Base-by-base conservation (phyloP, 2,888 invertebrate species). In the Mylabris sibirica region DNA sequence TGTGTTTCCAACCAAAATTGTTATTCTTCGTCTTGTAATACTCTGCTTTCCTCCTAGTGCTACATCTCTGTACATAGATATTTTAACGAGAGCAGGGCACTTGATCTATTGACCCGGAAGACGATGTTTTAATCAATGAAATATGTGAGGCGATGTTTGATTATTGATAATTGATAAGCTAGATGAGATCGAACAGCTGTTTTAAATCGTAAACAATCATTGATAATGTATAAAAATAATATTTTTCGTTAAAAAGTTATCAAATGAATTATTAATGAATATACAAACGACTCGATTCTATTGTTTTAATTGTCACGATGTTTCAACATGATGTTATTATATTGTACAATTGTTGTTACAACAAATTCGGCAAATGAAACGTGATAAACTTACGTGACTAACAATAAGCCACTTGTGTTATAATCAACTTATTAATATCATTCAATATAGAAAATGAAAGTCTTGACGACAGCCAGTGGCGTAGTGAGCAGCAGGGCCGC, bases 291-390 rank as follows among this genome's bases (percentile, higher is more conserved):
- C 14, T 38, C 17, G 4, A 17, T 44, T 17, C 44, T 44, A 44
- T 44, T 44, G 44, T 44, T 44, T 30, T 17, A 17, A 44, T 44
- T 44, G 44, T 44, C 44, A 44, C 44, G 44, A 61, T 61, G 35
- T 41, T n/a, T 8, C 2, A 41, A 61, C 61, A 61, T n/a, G 6
- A 61, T 61, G 61, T 61, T 61, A 34, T 61, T 61, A 61, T 30
- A 61, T 61, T 30, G 38, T 35, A 38, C 4, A 34, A 35, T 38
- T 22, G 38, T 66, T 69, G 64, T 69, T 66, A 66, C 44, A 64
- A 69, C 63, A 61, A 66, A 38, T 69, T 69, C 57, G 64, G 60
- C 69, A 63, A 69, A 24, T 38, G 38, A 60, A n/a, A 65, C 68
- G 68, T 68, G 68, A 65, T 57, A 26, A 44, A 35, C 17, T 49